Evolutionary conservation across 2,888 invertebrate genomes (phyloP).

Genomic region (Scelioninae gen. 2): DNA sequence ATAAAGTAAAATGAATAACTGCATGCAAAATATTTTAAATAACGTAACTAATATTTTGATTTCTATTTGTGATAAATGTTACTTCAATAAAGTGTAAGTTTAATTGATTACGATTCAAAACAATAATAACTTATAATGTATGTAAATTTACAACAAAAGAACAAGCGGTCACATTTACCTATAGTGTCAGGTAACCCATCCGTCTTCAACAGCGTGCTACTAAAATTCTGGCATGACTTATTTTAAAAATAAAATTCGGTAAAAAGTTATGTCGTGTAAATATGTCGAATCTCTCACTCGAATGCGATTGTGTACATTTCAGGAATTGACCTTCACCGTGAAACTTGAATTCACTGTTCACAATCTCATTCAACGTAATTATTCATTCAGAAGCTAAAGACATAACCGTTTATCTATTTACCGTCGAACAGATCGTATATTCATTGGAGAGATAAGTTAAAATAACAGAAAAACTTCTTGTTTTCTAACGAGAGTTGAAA

Average conservation of each 20-base stretch:
- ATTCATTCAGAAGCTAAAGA: constrained; percentile 25
- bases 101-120: no score
- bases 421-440: constrained; percentile 13
- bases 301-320: background rate
- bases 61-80: no score
- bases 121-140: constrained; percentile 7
- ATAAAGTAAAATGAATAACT: no score
- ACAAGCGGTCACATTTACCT: constrained; percentile 38
- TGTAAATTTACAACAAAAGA: constrained; percentile 31
- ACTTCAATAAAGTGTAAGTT: no score
- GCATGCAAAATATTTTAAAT: no score
- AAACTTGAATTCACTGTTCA: constrained; percentile 12
- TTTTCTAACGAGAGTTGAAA: constrained; percentile 18
- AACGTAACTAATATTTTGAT: no score
- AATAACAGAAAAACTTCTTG: constrained; percentile 10
- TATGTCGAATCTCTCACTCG: constrained; percentile 1
- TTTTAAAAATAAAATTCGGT: background rate
- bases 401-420: constrained; percentile 30
- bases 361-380: constrained; percentile 3
- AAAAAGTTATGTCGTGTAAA: background rate
- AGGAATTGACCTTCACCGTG: constrained; percentile 8
- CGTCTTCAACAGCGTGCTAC: constrained; percentile 12
- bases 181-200: constrained; percentile 2
- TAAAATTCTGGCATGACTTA: constrained; percentile 11
- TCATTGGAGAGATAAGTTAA: constrained; percentile 9